A percentile compares a stretch with the other conserved stretches of the same genome.
Conservation (phyloP, 2,888 invertebrate genomes). For the Rhabditophanes sp. region DNA sequence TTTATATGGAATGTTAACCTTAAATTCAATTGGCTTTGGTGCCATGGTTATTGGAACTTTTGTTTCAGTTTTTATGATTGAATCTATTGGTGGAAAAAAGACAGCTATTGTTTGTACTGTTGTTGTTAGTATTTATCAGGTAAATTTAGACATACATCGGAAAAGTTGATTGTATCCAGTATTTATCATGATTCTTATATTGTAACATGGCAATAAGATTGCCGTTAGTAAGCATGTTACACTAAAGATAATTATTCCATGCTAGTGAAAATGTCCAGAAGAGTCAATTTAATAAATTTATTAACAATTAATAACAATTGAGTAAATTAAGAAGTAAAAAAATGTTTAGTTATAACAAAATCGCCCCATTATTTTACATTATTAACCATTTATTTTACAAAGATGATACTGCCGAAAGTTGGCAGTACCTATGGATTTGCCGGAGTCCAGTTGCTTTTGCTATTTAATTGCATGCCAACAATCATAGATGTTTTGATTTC, state of each 20-base stretch:
- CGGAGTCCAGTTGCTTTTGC: slow-evolving; percentile 15
- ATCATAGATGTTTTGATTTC: slow-evolving; percentile 22
- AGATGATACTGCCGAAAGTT: slow-evolving; percentile 13
- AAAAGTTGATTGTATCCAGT: slow-evolving; percentile 2
- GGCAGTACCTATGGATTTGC: slow-evolving; percentile 12
- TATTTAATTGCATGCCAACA: slow-evolving; percentile 28
- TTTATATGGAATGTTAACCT: slow-evolving; percentile 17
- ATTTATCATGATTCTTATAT: neutral
- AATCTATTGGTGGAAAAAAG: slow-evolving; percentile 19
- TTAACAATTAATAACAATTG: no score
- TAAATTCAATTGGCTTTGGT: slow-evolving; percentile 21
- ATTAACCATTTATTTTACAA: no score
- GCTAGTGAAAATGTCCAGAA: no score
- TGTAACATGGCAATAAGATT: neutral
- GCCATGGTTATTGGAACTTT: slow-evolving; percentile 27
- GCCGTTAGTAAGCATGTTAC: no score
- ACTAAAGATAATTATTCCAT: no score
- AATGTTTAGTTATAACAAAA: no score
- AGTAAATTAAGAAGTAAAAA: no score
- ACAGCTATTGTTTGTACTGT: slow-evolving; percentile 17
- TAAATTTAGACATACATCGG: neutral
- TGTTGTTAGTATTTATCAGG: slow-evolving; percentile 14
- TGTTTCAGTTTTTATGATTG: slow-evolving; percentile 20
- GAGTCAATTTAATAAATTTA: no score
- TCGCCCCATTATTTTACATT: no score